These are phyloP conservation scores for Telmatherina bonti DNA, from an alignment of 2,797 vertebrate species.

Conservation along the genomic window DNA sequence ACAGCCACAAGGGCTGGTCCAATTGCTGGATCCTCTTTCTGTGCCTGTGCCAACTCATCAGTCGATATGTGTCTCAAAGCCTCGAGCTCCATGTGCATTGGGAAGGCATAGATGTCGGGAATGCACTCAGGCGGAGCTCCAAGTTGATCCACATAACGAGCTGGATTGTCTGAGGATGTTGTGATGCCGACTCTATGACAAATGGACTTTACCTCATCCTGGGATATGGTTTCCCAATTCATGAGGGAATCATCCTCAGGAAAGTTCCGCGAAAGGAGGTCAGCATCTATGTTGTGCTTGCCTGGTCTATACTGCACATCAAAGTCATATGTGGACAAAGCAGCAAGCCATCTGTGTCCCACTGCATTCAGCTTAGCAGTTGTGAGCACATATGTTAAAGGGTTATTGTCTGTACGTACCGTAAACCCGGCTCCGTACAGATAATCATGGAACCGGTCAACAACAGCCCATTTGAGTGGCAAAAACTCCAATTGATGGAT, in stretches of 20 bases:
- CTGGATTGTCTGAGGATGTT: too few species aligned
- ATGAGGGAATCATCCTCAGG: not conserved
- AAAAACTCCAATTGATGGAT: not conserved
- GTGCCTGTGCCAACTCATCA: not conserved
- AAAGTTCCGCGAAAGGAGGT: constrained; percentile 1
- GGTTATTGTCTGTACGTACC: not conserved
- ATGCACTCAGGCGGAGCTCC: not conserved
- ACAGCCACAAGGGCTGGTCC: not conserved
- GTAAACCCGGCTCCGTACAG: not conserved
- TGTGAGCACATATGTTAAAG: too few species aligned
- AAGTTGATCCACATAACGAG: too few species aligned
- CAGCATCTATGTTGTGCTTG: constrained; percentile 5
- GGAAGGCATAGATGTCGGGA: constrained; percentile 4
- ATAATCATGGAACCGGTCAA: not conserved
- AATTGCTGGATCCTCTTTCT: not conserved
- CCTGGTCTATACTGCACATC: not conserved
- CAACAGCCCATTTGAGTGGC: not conserved
- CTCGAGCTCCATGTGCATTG: not conserved
- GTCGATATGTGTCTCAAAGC: not conserved
- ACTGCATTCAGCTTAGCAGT: not conserved
- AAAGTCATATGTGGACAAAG: constrained; percentile 11
- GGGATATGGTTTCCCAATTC: not conserved
- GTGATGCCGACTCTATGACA: not conserved
- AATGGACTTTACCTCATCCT: not conserved
- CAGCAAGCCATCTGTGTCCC: constrained; percentile 9